Evolutionary conservation across 1,140 invertebrate species (phyloP).

Genomic region (Drosophila athabasca): DNA sequence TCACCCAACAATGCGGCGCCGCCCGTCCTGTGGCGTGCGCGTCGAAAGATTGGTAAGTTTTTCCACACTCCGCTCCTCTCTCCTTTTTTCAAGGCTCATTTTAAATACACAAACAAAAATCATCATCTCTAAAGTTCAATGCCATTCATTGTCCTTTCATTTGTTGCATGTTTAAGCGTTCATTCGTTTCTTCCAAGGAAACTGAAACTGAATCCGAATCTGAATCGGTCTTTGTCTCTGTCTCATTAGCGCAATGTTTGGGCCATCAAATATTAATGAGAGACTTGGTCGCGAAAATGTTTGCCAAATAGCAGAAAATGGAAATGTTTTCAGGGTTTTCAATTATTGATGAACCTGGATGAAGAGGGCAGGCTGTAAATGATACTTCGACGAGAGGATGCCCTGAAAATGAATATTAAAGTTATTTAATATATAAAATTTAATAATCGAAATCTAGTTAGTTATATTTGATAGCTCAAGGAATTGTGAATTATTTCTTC

Average conservation of each 20-base stretch:
- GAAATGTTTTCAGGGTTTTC: conserved; percentile 1
- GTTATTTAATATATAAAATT: no score
- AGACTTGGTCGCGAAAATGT: conserved; percentile 24
- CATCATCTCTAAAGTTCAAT: conserved; percentile 18
- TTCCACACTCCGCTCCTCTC: conserved; percentile 8
- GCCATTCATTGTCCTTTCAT: conserved; percentile 22
- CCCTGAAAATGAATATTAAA: no score
- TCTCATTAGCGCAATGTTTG: conserved; percentile 33
- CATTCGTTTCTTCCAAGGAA: conserved; percentile 45
- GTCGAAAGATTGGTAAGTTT: conserved; percentile 89
- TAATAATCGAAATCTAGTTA: no score
- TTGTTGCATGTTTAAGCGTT: conserved; percentile 47
- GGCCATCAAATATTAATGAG: conserved; percentile 64
- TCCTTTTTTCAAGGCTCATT: conserved; percentile 18
- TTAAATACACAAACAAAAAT: conserved; percentile 16
- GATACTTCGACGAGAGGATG: no score
- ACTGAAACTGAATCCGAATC: background rate
- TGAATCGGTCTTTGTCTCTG: conserved; percentile 4
- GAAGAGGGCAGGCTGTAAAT: no score
- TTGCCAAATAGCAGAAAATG: conserved; percentile 15
- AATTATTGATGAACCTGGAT: background rate
- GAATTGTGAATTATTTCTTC: no score
- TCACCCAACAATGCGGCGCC: conserved; percentile 89
- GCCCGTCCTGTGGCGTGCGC: conserved; percentile 90
- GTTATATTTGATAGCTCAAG: no score